Conservation (phyloP, 2,888 invertebrate species). For the Thymelicus lineola region DNA sequence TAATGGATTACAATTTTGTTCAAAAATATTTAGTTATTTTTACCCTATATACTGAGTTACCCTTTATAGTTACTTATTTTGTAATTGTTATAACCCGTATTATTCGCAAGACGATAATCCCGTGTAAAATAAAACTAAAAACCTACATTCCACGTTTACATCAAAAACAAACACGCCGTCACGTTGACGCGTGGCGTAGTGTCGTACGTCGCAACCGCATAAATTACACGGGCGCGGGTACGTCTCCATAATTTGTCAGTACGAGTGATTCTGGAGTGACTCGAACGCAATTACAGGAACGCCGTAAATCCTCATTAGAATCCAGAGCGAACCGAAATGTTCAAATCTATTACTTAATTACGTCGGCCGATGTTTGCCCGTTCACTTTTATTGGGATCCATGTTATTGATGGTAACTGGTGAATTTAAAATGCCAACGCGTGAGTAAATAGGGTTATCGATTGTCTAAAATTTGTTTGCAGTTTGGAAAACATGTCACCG, state of each 20-base stretch:
- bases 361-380: conserved; percentile 5
- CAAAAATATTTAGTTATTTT: not conserved
- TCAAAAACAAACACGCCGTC: not conserved
- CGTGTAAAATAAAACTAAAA: no score
- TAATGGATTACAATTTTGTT: not conserved
- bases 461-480: not conserved
- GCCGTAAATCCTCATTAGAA: conserved; percentile 59
- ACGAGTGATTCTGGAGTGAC: conserved; percentile 24
- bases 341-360: conserved; percentile 50
- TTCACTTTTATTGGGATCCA: not conserved
- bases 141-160: not conserved
- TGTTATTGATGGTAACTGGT: not conserved
- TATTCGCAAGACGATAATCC: no score
- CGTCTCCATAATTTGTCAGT: conserved; percentile 33
- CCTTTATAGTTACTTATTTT: no score
- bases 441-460: not conserved
- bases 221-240: conserved; percentile 3
- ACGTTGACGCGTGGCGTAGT: not conserved
- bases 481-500: no score
- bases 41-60: no score
- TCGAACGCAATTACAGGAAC: conserved; percentile 21
- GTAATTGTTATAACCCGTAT: no score
- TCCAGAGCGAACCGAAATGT: conserved; percentile 40
- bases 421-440: not conserved
- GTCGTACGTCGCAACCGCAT: not conserved